Evolutionary conservation across 2,113 vertebrate species (phyloP), one percentile per base, ranked within the genome.

Genomic region (Zapus hudsonius): DNA sequence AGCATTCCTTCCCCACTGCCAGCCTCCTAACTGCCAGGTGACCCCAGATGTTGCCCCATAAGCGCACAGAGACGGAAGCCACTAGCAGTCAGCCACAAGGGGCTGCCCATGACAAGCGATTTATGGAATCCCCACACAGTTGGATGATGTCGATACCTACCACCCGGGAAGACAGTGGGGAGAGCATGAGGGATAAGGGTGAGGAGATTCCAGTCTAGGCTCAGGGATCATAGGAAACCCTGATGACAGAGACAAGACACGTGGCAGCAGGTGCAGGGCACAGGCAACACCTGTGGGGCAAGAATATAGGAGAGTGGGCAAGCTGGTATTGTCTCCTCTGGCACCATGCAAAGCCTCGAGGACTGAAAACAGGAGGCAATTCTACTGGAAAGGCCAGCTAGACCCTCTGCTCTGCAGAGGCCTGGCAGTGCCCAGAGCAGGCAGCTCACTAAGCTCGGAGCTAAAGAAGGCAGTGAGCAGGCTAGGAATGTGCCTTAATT

Each of bases 271-370:
- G 52, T 64, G 22, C 8, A 36, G 23, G 23, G 19, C 22, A 22
- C 4, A 20, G 57, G 31, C 16, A 17, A 67, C 2, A 0, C 19
- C 1, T 19, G 38, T 1, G 0, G 5, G 16, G 13, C 0, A 7
- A 20, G 44, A 3, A 5, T 13, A 1, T 17, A 36, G 23, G 61
- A 44, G 25, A 33, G 11, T 17, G 11, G 22, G 4, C 19, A 11
- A n/a, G 63, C 79, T 31, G 5, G 44, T 23, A 20, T 19, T 52
- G 23, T 59, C 61, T 13, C 5, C 42, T 4, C 4, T 20, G 31
- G 20, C 22, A 4, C 64, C 57, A 33, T 12, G 9, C 4, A 20
- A 33, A 25, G 10, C 17, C 10, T 44, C 38, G 40, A 57, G 3
- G 9, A 76, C 70, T 33, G 16, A 80, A 57, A 44, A 1, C 20